phyloP scores from a whole-genome alignment of 2,113 vertebrate species.

The Chlamydotis undulata region DNA sequence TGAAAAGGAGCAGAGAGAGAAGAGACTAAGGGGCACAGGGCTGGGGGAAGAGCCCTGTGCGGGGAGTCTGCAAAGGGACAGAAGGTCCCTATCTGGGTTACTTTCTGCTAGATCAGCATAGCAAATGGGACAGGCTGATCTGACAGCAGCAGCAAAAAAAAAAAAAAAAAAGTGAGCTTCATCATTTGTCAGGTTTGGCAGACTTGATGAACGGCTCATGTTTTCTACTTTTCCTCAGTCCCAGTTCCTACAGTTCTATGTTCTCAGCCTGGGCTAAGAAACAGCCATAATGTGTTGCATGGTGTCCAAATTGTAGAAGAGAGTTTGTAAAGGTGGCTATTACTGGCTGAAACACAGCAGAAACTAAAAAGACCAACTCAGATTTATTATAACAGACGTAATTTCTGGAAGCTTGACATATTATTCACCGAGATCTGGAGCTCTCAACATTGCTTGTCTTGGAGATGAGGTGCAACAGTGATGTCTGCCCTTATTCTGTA shows the following conservation, averaged over 20 bases:
- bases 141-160: background rate
- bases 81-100: background rate
- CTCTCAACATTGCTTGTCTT: background rate
- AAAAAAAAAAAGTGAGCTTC: rapidly evolving
- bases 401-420: background rate
- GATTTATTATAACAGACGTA: background rate
- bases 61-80: background rate
- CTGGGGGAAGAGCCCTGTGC: rapidly evolving
- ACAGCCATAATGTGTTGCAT: background rate
- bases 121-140: background rate
- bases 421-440: background rate
- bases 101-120: background rate
- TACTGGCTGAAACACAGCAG: background rate
- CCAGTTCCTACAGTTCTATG: background rate
- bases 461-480: background rate
- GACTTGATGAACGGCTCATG: background rate
- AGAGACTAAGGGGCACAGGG: background rate
- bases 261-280: background rate
- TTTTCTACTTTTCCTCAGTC: background rate
- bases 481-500: background rate
- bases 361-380: background rate
- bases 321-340: background rate
- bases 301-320: background rate
- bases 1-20: background rate
- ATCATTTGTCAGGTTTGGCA: background rate